A percentile compares a stretch with the other conserved stretches of the same genome.
These are phyloP conservation scores for Epizoanthus ramosus DNA, from an alignment of 92 coral and sea anemone genomes.

Conservation along the genomic window DNA sequence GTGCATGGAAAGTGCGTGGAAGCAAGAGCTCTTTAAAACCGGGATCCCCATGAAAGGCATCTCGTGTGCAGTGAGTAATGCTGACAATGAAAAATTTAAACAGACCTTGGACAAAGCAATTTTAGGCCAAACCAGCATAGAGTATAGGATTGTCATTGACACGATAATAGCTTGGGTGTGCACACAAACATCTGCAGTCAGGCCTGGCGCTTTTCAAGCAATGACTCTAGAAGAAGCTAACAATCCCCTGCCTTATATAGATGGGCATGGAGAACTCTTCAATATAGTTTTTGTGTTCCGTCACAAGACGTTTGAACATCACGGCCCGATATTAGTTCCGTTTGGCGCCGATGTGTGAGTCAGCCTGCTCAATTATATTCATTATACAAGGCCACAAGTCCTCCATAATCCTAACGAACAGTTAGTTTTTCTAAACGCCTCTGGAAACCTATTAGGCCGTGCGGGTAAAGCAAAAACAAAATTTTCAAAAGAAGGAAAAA, in stretches of 20 bases:
- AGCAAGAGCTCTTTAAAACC: too few relatives aligned
- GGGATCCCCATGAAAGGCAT: too few relatives aligned
- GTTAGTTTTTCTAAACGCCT: background rate
- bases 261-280: background rate
- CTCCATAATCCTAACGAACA: background rate
- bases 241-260: background rate
- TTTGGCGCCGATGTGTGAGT: background rate
- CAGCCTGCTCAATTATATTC: background rate
- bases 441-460: background rate
- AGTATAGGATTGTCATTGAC: too few relatives aligned
- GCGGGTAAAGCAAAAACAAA: background rate
- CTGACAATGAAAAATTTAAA: too few relatives aligned
- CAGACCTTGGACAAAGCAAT: too few relatives aligned
- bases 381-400: background rate
- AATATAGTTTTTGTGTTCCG: conserved; percentile 1
- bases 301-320: background rate
- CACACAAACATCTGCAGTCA: background rate
- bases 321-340: background rate
- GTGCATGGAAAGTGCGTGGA: too few relatives aligned
- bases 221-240: background rate
- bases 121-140: too few relatives aligned
- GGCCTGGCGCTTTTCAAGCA: background rate
- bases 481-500: background rate
- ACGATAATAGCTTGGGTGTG: too few relatives aligned
- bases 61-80: too few relatives aligned